Conservation (phyloP, 1,140 invertebrate genomes). For the Apis dorsata region DNA sequence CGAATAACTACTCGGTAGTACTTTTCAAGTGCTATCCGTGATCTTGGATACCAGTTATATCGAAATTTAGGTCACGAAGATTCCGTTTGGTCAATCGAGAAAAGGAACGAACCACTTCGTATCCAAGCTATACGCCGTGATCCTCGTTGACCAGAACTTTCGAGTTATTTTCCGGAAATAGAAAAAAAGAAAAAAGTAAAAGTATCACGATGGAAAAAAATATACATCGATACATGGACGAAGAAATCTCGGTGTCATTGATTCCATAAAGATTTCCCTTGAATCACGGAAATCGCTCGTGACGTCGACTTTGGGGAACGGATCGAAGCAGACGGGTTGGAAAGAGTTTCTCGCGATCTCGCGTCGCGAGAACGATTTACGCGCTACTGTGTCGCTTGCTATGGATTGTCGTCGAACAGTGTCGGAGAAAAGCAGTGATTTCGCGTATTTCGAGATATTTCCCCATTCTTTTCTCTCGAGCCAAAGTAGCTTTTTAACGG, state of each 20-base stretch:
- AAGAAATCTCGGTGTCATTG: neutral
- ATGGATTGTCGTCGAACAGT: neutral
- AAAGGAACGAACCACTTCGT: neutral
- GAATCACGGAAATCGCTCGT: neutral
- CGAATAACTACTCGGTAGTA: neutral
- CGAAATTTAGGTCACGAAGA: constrained; percentile 1
- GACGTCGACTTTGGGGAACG: neutral
- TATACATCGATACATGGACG: neutral
- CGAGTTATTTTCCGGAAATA: neutral
- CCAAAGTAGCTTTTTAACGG: neutral
- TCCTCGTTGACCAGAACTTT: too few species aligned
- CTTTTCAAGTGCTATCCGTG: neutral
- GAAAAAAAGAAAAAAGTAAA: neutral
- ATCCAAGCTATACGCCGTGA: neutral
- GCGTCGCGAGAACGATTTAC: neutral
- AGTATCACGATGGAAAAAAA: too few species aligned
- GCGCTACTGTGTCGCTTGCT: neutral
- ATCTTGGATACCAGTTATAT: neutral
- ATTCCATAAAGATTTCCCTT: neutral
- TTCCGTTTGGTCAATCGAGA: neutral
- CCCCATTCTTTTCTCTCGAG: neutral
- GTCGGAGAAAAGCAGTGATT: neutral
- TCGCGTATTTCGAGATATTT: neutral
- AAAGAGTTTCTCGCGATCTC: neutral
- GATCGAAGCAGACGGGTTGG: neutral